These are phyloP conservation scores for Phyllostomus discolor DNA, from an alignment of 2,113 vertebrate species.

Conservation along the genomic window DNA sequence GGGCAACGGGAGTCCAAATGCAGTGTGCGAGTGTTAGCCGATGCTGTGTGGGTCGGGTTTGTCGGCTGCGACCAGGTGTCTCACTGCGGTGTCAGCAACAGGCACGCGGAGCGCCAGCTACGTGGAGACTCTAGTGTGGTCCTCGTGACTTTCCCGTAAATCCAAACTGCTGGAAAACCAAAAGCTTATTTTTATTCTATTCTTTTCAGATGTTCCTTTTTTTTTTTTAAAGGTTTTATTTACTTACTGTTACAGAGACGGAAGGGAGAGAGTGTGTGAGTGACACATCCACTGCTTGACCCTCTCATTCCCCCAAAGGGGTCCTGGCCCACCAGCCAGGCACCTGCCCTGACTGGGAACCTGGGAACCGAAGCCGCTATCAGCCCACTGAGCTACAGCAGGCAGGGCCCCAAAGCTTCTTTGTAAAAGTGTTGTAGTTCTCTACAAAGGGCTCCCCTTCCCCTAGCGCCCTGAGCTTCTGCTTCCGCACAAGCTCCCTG, in stretches of 20 bases:
- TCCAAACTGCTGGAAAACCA: background rate
- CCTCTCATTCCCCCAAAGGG: too few species aligned
- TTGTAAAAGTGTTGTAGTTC: background rate
- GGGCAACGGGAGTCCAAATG: background rate
- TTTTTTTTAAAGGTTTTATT: too few species aligned
- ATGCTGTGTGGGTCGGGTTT: rapidly evolving
- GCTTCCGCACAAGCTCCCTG: background rate
- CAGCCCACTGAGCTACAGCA: too few species aligned
- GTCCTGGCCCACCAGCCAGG: too few species aligned
- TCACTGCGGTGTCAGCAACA: background rate
- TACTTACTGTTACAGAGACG: too few species aligned
- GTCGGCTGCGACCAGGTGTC: background rate
- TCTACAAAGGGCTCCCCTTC: background rate
- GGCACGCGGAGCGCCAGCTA: background rate
- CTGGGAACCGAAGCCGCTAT: too few species aligned
- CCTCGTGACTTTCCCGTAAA: background rate
- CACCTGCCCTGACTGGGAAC: too few species aligned
- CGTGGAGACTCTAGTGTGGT: background rate
- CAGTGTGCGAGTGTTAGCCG: too few species aligned
- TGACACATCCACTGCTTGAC: too few species aligned
- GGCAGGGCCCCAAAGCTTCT: too few species aligned
- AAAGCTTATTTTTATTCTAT: background rate
- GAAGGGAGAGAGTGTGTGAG: too few species aligned
- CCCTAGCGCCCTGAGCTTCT: background rate
- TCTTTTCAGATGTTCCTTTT: too few species aligned